These are phyloP conservation scores for Phytoseiulus persimilis DNA, from an alignment of 2,888 invertebrate genomes.

Conservation along the genomic window DNA sequence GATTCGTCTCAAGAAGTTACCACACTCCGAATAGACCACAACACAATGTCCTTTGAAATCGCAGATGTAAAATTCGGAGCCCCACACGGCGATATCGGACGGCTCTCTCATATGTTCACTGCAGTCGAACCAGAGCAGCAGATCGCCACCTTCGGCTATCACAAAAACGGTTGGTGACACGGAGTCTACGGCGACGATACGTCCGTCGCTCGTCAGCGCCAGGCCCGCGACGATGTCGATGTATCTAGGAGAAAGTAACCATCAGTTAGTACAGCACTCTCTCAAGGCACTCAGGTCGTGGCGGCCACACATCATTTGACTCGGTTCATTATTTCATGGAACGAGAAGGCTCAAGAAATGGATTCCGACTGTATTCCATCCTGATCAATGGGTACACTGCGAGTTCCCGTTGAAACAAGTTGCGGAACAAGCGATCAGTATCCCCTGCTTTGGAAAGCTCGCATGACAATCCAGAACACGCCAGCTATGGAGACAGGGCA, in stretches of 20 bases:
- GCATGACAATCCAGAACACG: background rate
- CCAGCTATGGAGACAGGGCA: conserved; percentile 23
- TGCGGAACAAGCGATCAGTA: background rate
- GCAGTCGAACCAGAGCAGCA: conserved; percentile 93
- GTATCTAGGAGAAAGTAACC: conserved; percentile 50
- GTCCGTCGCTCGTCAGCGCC: conserved; percentile 80
- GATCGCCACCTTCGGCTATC: conserved; percentile 79
- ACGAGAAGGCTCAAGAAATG: too few species aligned
- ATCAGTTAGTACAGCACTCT: background rate
- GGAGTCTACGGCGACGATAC: conserved; percentile 92
- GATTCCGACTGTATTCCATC: background rate
- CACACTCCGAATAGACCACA: conserved; percentile 88
- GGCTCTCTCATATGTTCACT: conserved; percentile 96
- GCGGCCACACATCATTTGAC: too few species aligned
- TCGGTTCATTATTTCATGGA: too few species aligned
- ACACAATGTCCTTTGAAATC: conserved; percentile 97
- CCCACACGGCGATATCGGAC: conserved; percentile 89
- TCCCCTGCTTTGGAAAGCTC: conserved; percentile 25
- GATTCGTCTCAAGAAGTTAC: conserved; percentile 80
- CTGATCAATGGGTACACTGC: background rate
- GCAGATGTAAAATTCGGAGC: conserved; percentile 71
- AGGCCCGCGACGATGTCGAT: conserved; percentile 70
- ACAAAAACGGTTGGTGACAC: conserved; percentile 93
- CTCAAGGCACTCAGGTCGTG: too few species aligned
- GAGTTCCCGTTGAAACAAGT: background rate